Percentiles rank a stretch among this genome's conserved stretches.
phyloP scores from a whole-genome alignment of 2,113 vertebrate genomes.

The Ochotona princeps region DNA sequence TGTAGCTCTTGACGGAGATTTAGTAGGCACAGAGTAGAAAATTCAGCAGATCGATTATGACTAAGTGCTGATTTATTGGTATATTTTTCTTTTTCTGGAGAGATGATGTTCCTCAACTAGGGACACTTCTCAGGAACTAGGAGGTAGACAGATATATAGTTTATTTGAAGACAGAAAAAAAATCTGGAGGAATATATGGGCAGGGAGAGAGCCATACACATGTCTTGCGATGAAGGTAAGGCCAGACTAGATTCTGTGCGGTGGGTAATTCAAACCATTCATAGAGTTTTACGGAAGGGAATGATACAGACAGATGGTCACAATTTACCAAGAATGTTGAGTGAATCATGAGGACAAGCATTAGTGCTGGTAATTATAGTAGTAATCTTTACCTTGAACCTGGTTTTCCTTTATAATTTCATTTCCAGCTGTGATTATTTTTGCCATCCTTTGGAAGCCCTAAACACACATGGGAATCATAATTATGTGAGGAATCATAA shows the following conservation, averaged over 20 bases:
- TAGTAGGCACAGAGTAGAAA: background rate
- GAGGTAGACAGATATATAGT: background rate
- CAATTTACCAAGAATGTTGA: constrained; percentile 18
- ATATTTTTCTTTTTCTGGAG: background rate
- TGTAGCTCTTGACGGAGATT: background rate
- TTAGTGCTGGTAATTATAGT: background rate
- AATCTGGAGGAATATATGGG: background rate
- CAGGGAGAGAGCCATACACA: background rate
- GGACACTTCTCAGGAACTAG: background rate
- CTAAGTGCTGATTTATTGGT: background rate
- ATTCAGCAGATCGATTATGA: background rate
- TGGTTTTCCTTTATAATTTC: constrained; percentile 24
- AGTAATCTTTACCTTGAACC: background rate
- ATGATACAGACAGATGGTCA: background rate
- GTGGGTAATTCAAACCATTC: background rate
- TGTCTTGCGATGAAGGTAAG: background rate
- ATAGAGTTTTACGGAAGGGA: background rate
- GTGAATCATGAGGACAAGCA: background rate
- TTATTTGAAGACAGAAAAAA: background rate
- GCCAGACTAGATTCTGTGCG: background rate
- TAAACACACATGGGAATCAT: background rate
- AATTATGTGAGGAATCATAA: background rate
- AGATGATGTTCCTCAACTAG: background rate
- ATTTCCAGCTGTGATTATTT: background rate
- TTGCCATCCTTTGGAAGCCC: background rate